Evolutionary conservation across 2,888 invertebrate species (phyloP).

Genomic region (Pristionchus arcanus): DNA sequence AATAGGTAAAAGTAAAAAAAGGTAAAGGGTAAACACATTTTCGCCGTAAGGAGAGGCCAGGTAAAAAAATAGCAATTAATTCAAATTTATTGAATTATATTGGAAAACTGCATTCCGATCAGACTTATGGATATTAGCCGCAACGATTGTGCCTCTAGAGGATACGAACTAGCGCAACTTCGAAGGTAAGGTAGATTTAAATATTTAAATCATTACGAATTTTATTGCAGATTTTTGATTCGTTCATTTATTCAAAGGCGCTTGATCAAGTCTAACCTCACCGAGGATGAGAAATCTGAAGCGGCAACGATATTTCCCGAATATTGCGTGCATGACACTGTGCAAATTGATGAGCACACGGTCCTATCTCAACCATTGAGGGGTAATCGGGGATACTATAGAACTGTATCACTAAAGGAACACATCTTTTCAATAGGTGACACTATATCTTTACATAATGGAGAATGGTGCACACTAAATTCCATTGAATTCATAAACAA

Average conservation of each 20-base stretch:
- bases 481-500: background rate
- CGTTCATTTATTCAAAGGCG: background rate
- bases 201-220: background rate
- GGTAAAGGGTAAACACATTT: too few relatives aligned
- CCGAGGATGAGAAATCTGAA: background rate
- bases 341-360: background rate
- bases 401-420: background rate
- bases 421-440: background rate
- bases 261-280: background rate
- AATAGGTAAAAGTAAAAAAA: background rate
- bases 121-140: background rate
- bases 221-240: background rate
- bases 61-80: background rate
- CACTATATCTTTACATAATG: background rate
- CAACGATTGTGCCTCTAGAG: background rate
- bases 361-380: background rate
- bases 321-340: too few relatives aligned
- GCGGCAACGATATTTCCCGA: background rate
- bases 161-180: background rate
- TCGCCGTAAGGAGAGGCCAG: too few relatives aligned
- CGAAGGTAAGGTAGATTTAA: background rate
- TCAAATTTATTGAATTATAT: background rate
- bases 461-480: background rate
- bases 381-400: background rate
- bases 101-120: background rate